These are phyloP conservation scores for Sebastes kiyomatsui DNA, from an alignment of 2,797 vertebrate species.

Conservation along the genomic window DNA sequence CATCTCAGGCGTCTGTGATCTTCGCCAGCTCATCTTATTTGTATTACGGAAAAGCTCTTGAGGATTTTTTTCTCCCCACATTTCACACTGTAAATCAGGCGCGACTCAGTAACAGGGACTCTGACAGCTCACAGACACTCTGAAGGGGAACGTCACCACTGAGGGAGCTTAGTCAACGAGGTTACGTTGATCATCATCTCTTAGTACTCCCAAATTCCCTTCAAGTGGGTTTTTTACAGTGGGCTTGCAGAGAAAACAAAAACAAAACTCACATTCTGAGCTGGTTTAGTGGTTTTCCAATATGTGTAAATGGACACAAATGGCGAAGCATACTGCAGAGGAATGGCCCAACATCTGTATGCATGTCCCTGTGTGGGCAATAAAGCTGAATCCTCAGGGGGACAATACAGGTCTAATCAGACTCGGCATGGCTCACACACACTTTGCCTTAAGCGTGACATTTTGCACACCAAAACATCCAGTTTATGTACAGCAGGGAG, in stretches of 20 bases:
- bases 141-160: slow-evolving; percentile 18
- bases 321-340: not conserved
- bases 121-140: slow-evolving; percentile 59
- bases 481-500: not conserved
- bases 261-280: slow-evolving; percentile 2
- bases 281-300: not conserved
- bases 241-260: slow-evolving; percentile 11
- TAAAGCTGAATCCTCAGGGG: not conserved
- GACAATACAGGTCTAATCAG: slow-evolving; percentile 2
- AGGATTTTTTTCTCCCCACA: slow-evolving; percentile 23
- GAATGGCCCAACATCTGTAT: not conserved
- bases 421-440: not conserved
- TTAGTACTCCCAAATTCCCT: slow-evolving; percentile 19
- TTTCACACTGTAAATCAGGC: slow-evolving; percentile 63
- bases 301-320: not conserved
- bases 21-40: slow-evolving; percentile 64
- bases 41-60: slow-evolving; percentile 47
- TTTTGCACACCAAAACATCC: not conserved
- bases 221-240: slow-evolving; percentile 30
- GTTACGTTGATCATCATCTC: slow-evolving; percentile 33
- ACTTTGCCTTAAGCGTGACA: not conserved
- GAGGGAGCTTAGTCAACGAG: slow-evolving; percentile 33
- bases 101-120: slow-evolving; percentile 30
- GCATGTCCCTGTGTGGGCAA: not conserved
- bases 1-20: slow-evolving; percentile 58